These are phyloP conservation scores for Drosophila yakuba DNA, from an alignment of 1,140 invertebrate species.

Conservation along the genomic window DNA sequence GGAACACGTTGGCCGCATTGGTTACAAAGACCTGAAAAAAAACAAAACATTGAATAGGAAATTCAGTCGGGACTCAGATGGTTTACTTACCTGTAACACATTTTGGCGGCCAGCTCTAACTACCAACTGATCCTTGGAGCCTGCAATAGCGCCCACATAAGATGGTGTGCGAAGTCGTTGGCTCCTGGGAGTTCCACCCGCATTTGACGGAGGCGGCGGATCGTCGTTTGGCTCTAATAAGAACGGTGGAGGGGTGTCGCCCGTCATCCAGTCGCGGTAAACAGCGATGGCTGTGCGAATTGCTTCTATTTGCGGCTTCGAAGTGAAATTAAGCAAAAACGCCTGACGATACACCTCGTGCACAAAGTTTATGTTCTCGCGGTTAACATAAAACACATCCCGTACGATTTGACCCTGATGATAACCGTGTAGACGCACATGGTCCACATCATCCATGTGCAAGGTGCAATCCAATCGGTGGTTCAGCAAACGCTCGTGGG, in stretches of 20 bases:
- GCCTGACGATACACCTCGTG: slow-evolving; percentile 97
- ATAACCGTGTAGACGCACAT: slow-evolving; percentile 69
- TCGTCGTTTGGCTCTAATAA: slow-evolving; percentile 92
- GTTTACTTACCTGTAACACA: slow-evolving; percentile 88
- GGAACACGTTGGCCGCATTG: slow-evolving; percentile 97
- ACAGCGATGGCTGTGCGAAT: slow-evolving; percentile 95
- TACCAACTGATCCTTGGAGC: slow-evolving; percentile 90
- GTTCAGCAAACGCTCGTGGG: slow-evolving; percentile 87
- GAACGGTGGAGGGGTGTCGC: slow-evolving; percentile 92
- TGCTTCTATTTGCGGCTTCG: slow-evolving; percentile 90
- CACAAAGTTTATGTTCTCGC: slow-evolving; percentile 97
- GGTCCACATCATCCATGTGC: slow-evolving; percentile 84
- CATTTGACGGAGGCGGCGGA: slow-evolving; percentile 46
- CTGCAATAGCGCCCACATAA: slow-evolving; percentile 90
- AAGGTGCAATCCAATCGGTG: slow-evolving; percentile 84
- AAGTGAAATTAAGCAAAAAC: slow-evolving; percentile 93
- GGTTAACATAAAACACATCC: slow-evolving; percentile 93
- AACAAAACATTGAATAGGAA: background rate
- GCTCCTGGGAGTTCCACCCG: slow-evolving; percentile 70
- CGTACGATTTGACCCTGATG: slow-evolving; percentile 88
- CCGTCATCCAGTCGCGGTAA: slow-evolving; percentile 97
- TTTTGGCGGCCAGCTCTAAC: slow-evolving; percentile 94
- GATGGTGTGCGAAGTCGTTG: slow-evolving; percentile 92
- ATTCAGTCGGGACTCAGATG: no score
- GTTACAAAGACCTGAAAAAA: slow-evolving; percentile 92